Conservation (phyloP, 2,797 vertebrate species). For the Halcyon chelicuti region DNA sequence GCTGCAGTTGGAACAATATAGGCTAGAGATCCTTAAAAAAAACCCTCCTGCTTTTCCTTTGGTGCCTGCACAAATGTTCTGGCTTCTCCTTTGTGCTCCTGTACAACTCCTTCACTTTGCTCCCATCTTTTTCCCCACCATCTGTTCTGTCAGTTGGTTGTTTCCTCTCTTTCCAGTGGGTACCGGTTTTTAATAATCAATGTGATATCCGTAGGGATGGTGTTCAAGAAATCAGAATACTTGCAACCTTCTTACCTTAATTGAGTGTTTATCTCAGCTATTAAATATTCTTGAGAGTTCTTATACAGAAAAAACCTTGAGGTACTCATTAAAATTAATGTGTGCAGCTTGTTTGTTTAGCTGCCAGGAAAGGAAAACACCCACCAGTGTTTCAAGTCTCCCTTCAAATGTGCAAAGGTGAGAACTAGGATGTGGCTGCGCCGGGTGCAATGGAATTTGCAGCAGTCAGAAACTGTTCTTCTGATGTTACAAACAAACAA, state of each 20-base stretch:
- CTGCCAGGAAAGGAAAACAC: background rate
- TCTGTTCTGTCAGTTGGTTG: background rate
- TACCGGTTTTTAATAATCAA: background rate
- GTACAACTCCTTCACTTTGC: background rate
- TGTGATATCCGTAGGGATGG: background rate
- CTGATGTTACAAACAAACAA: background rate
- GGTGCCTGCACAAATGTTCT: background rate
- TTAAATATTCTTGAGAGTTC: constrained; percentile 62
- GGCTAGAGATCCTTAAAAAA: background rate
- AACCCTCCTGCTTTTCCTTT: rapidly evolving
- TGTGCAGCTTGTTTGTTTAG: constrained; percentile 34
- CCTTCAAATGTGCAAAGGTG: background rate
- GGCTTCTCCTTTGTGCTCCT: background rate
- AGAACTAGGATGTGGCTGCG: background rate
- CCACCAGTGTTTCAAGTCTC: background rate
- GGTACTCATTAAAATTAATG: constrained; percentile 67
- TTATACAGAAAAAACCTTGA: constrained; percentile 26
- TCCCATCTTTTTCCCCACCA: background rate
- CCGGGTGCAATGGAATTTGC: background rate
- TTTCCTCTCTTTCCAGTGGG: background rate
- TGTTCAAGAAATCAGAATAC: background rate
- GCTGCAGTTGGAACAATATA: rapidly evolving
- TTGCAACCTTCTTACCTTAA: constrained; percentile 45
- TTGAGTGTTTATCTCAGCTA: constrained; percentile 37
- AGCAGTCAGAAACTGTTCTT: background rate